A percentile compares a stretch with the other conserved stretches of the same genome.
These are phyloP conservation scores for Porites evermanni DNA, from an alignment of 92 coral and sea anemone species.

Conservation along the genomic window DNA sequence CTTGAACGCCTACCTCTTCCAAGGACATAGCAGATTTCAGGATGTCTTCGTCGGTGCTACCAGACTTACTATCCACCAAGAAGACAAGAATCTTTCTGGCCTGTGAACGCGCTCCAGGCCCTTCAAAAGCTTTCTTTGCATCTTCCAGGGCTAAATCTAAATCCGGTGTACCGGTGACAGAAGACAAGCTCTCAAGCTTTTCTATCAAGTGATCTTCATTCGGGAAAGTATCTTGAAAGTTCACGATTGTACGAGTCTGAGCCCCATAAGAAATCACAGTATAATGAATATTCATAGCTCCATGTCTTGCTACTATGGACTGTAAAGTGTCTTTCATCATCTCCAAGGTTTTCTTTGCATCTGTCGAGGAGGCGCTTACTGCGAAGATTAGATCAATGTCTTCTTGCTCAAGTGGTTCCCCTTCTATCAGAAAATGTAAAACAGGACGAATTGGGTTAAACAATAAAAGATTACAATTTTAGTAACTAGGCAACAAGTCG, in stretches of 20 bases:
- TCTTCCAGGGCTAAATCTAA: constrained; percentile 40
- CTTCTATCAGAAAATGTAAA: neutral
- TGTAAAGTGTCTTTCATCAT: constrained; percentile 79
- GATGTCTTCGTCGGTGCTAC: constrained; percentile 28
- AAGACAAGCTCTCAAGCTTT: constrained; percentile 32
- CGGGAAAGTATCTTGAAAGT: constrained; percentile 73
- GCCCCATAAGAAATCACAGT: constrained; percentile 78
- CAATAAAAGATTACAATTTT: too few species aligned
- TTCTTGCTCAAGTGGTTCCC: constrained; percentile 30
- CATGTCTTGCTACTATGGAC: constrained; percentile 72
- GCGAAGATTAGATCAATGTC: constrained; percentile 80
- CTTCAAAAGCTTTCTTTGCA: constrained; percentile 48
- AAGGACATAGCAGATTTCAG: constrained; percentile 30
- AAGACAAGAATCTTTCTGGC: constrained; percentile 66
- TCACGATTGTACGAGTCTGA: constrained; percentile 56
- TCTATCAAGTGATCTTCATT: constrained; percentile 52
- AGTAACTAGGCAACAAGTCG: too few species aligned
- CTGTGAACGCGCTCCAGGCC: constrained; percentile 56
- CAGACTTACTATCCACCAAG: constrained; percentile 69
- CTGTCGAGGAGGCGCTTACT: constrained; percentile 78
- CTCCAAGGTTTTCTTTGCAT: constrained; percentile 60
- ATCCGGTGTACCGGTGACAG: constrained; percentile 71
- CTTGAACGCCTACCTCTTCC: constrained; percentile 52
- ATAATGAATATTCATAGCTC: constrained; percentile 68
- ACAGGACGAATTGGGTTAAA: neutral